These are phyloP conservation scores for Drosophila burlai DNA, from an alignment of 1,140 invertebrate genomes.

Conservation along the genomic window DNA sequence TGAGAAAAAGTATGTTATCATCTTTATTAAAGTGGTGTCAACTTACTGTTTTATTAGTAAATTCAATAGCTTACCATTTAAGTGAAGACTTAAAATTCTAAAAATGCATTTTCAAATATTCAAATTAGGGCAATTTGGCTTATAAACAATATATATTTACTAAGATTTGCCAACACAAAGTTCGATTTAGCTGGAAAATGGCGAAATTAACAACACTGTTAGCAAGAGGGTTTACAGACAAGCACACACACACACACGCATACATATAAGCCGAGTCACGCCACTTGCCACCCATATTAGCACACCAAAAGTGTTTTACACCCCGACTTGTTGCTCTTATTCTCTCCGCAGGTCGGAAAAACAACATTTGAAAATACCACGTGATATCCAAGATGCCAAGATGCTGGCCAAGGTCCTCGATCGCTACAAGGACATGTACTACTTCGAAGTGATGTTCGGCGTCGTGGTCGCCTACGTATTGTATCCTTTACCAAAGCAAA, in stretches of 20 bases:
- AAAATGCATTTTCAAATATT: not conserved
- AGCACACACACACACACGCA: slow-evolving; percentile 5
- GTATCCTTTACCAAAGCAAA: slow-evolving; percentile 93
- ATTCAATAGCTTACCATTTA: not conserved
- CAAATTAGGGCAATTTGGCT: not conserved
- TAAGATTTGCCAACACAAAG: not conserved
- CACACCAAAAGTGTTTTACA: slow-evolving; percentile 44
- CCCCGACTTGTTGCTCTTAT: slow-evolving; percentile 24
- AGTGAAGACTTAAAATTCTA: not conserved
- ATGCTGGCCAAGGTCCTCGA: slow-evolving; percentile 95
- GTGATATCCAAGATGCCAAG: slow-evolving; percentile 98
- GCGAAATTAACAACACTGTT: slow-evolving; percentile 8
- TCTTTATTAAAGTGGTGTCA: no score
- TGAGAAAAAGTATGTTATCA: not conserved
- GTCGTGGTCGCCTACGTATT: slow-evolving; percentile 98
- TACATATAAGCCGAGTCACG: slow-evolving; percentile 55
- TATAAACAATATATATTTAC: not conserved
- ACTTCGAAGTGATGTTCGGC: slow-evolving; percentile 94
- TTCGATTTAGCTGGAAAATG: slow-evolving; percentile 14
- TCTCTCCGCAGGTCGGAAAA: slow-evolving; percentile 91
- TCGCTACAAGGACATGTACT: slow-evolving; percentile 97
- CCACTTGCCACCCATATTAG: slow-evolving; percentile 48
- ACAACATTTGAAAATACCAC: slow-evolving; percentile 95
- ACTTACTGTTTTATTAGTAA: not conserved
- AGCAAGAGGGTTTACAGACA: slow-evolving; percentile 18